phyloP scores from a whole-genome alignment of 2,797 vertebrate species.

The Eulemur mongoz region DNA sequence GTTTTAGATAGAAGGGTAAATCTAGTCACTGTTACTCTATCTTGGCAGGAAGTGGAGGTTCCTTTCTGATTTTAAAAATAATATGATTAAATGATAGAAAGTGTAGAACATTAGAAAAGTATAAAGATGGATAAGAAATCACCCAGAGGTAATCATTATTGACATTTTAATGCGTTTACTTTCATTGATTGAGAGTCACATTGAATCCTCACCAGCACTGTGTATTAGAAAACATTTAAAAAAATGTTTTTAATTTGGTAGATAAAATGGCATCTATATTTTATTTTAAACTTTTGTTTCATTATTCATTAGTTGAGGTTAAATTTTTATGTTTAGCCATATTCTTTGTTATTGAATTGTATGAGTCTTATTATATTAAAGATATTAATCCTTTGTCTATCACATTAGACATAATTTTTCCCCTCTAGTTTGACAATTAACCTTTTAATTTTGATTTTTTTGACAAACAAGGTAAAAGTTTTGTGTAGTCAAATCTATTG shows the following conservation, averaged over 20 bases:
- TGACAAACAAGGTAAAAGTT: neutral
- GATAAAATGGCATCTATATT: neutral
- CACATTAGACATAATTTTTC: neutral
- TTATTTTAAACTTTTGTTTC: neutral
- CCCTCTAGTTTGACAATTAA: neutral
- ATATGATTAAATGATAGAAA: neutral
- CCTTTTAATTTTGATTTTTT: constrained; percentile 1
- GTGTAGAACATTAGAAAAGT: neutral
- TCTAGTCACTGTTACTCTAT: neutral
- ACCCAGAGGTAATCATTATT: neutral
- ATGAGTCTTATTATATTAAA: neutral
- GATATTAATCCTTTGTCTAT: neutral
- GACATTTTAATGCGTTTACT: neutral
- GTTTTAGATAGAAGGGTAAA: neutral
- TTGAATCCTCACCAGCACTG: neutral
- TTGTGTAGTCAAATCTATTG: neutral
- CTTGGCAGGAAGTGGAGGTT: neutral
- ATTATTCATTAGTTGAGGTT: neutral
- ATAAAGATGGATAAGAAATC: neutral
- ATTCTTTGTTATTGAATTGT: neutral
- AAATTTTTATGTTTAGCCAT: neutral
- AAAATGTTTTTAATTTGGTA: neutral
- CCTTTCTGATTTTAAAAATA: neutral
- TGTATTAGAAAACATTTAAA: neutral
- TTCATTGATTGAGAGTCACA: neutral